Base-by-base conservation (phyloP, 2,113 vertebrate species). In the Rhinogobius similis region DNA sequence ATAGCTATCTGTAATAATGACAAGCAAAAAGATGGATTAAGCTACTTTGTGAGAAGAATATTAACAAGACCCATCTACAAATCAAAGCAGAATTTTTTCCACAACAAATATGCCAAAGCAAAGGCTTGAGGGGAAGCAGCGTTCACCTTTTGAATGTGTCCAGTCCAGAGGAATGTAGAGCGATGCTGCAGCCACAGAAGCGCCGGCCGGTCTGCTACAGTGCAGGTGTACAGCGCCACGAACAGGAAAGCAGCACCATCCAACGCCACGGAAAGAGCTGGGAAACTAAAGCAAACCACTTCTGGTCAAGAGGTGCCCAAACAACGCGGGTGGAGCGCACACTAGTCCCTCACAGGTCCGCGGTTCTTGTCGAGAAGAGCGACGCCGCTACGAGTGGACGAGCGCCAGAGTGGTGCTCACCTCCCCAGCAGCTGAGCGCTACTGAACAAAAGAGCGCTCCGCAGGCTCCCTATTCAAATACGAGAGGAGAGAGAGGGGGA, bases 401-500 rank as follows among this genome's bases (percentile, higher is more conserved):
- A 78, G 88, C 76, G 83, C 76, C 77, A 21, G 80, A 85, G 79
- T 71, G 77, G 64, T 86, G 87, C 83, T 85, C 90, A 88, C 90
- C 84, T 92, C 89, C 85, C 84, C 85, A 83, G 91, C 90, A 89
- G 89, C 90, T 80, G 82, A 89, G 89, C 81, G 90, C 89, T 88
- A 90, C 88, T 92, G 90, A 93, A 93, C 91, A 93, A 93, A 91
- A 91, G 92, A 89, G 89, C 62, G 82, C 82, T 86, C 84, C 68
- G 83, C 75, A 70, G 81, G 73, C 82, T 86, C 84, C 78, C 77
- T 87, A 75, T 88, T 90, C 90, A 85, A 80, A 91, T 23, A 18
- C 56, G 16, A 50, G 58, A n/a, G 3, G 58, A 50, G 44, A 7
- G 70, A 26, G 62, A 44, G 39, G 43, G 24, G 16, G 67, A 55